These are phyloP conservation scores for Halyomorpha halys DNA, from an alignment of 1,140 invertebrate species.

Conservation along the genomic window DNA sequence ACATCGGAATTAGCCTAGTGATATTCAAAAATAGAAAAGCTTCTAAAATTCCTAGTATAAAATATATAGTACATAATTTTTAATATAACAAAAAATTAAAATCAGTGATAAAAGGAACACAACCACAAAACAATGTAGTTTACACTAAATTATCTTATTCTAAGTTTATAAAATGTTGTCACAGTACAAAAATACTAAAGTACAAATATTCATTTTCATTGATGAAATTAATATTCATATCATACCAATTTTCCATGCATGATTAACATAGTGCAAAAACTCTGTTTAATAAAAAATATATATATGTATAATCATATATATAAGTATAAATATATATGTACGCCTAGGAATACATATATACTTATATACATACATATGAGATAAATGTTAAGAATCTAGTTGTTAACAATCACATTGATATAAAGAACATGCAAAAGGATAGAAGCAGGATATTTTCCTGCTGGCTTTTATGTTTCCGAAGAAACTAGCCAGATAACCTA, in stretches of 20 bases:
- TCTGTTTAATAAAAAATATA: constrained; percentile 31
- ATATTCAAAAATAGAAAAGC: constrained; percentile 28
- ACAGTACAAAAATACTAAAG: constrained; percentile 33
- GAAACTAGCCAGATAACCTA: constrained; percentile 15
- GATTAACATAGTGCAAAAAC: constrained; percentile 30
- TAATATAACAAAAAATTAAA: constrained; percentile 25
- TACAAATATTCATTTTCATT: constrained; percentile 30
- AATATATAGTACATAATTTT: constrained; percentile 24
- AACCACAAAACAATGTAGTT: constrained; percentile 28
- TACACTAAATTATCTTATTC: constrained; percentile 28
- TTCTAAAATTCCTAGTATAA: constrained; percentile 24
- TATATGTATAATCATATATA: constrained; percentile 27
- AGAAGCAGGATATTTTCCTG: constrained; percentile 20
- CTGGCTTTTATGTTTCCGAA: constrained; percentile 9
- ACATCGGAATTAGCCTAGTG: constrained; percentile 25
- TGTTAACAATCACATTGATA: constrained; percentile 30
- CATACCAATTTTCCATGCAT: constrained; percentile 29
- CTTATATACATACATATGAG: constrained; percentile 21
- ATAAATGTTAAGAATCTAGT: constrained; percentile 26
- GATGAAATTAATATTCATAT: constrained; percentile 30
- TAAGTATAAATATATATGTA: constrained; percentile 24
- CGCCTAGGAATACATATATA: neutral
- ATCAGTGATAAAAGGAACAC: constrained; percentile 29
- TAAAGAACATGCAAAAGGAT: constrained; percentile 28
- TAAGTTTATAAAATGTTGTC: constrained; percentile 28